Conservation (phyloP, 2,113 vertebrate genomes). For the Sturnira hondurensis region DNA sequence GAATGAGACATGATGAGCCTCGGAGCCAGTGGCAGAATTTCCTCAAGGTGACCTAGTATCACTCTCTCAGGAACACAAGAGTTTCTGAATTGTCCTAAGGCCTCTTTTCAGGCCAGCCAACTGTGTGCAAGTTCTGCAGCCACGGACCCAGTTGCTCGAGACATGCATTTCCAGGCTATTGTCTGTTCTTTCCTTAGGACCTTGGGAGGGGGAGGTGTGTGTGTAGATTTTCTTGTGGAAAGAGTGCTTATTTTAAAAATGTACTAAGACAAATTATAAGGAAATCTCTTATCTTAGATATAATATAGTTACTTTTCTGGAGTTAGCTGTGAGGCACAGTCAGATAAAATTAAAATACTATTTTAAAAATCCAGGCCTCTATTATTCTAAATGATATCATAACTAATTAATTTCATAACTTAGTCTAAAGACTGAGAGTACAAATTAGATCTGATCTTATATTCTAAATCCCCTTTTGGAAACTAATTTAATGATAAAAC, state of each 20-base stretch:
- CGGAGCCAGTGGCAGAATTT: not conserved
- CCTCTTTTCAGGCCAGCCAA: not conserved
- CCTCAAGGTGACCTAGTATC: not conserved
- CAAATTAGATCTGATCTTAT: not conserved
- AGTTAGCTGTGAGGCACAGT: not conserved
- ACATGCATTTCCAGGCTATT: not conserved
- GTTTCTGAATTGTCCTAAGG: not conserved
- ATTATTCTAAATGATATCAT: not conserved
- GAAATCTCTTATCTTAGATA: not conserved
- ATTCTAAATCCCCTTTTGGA: not conserved
- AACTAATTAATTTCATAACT: not conserved
- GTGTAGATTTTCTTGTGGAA: not conserved
- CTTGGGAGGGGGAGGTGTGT: too few relatives aligned
- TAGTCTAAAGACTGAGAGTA: not conserved
- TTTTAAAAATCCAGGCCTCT: not conserved
- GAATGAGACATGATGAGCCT: not conserved
- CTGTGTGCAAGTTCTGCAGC: too few relatives aligned
- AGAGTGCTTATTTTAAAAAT: not conserved
- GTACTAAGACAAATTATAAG: not conserved
- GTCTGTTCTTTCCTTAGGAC: not conserved
- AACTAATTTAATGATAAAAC: not conserved
- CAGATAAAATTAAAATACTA: not conserved
- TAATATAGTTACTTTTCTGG: not conserved
- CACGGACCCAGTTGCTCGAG: fast-evolving
- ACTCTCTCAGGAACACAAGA: not conserved